A percentile compares a stretch with the other conserved stretches of the same genome.
phyloP scores from a whole-genome alignment of 1,140 invertebrate genomes.

The Steinernema khuongi region DNA sequence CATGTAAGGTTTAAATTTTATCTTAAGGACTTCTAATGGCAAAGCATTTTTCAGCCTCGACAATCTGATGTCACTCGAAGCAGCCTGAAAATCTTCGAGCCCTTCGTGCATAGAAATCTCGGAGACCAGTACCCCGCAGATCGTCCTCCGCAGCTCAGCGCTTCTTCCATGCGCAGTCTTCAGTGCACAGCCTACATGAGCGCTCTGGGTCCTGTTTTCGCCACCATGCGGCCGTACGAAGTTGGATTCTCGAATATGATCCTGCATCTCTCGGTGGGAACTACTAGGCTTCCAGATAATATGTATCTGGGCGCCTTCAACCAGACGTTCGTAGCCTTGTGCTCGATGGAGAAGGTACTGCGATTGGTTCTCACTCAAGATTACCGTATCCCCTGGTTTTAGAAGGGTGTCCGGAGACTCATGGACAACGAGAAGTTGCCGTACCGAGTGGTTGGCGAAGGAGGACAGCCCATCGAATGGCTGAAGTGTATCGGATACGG shows the following conservation, averaged over 20 bases:
- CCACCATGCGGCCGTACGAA: neutral
- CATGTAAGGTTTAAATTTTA: neutral
- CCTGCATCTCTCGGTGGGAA: neutral
- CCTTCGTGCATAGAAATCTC: neutral
- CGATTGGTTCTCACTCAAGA: neutral
- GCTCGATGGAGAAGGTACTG: conserved; percentile 5
- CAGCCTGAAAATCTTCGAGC: neutral
- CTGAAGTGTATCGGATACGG: neutral
- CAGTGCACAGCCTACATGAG: conserved; percentile 1
- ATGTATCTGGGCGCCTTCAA: neutral
- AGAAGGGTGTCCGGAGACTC: neutral
- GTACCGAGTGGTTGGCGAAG: neutral
- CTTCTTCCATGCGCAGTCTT: neutral
- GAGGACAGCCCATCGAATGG: neutral
- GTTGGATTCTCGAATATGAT: neutral
- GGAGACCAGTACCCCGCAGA: neutral
- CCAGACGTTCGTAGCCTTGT: neutral
- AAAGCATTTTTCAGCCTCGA: neutral
- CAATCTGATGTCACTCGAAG: neutral
- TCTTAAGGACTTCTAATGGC: neutral
- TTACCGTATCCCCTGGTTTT: no score
- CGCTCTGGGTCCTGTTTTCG: neutral
- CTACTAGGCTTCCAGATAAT: neutral
- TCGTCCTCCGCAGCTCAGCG: neutral
- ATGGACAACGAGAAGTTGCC: neutral